Evolutionary conservation across 1,140 invertebrate genomes (phyloP).

Genomic region (Monochamus saltuarius): DNA sequence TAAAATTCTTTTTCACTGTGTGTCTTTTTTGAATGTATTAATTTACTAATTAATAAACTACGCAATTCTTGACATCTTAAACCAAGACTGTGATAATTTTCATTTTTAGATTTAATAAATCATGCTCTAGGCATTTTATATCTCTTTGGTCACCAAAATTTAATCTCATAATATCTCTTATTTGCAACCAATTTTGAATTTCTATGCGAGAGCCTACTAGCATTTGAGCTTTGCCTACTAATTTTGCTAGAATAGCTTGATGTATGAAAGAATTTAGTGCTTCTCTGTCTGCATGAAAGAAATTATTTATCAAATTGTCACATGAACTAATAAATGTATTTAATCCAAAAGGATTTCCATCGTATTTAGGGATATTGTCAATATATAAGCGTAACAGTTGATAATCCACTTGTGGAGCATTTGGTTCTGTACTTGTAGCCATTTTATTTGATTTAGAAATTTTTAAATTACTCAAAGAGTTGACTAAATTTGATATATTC

Average conservation of each 20-base stretch:
- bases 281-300: neutral
- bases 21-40: constrained; percentile 2
- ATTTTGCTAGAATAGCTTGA: constrained; percentile 24
- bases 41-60: constrained; percentile 9
- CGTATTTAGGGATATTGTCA: constrained; percentile 19
- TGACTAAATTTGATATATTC: too few species aligned
- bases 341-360: too few species aligned
- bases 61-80: constrained; percentile 10
- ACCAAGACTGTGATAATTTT: too few species aligned
- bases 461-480: too few species aligned
- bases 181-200: constrained; percentile 14
- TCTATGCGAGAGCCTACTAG: constrained; percentile 20
- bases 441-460: too few species aligned
- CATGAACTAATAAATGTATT: constrained; percentile 21
- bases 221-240: constrained; percentile 16
- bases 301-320: constrained; percentile 18
- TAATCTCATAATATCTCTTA: constrained; percentile 14
- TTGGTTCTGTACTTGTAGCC: too few species aligned
- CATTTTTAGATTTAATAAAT: too few species aligned
- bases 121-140: constrained; percentile 12
- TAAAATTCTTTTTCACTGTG: neutral
- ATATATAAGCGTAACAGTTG: constrained; percentile 21
- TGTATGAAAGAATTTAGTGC: constrained; percentile 13
- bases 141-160: constrained; percentile 27
- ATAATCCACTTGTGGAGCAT: constrained; percentile 15